Conservation (phyloP, 2,797 vertebrate species). For the Eidolon dupreanum region DNA sequence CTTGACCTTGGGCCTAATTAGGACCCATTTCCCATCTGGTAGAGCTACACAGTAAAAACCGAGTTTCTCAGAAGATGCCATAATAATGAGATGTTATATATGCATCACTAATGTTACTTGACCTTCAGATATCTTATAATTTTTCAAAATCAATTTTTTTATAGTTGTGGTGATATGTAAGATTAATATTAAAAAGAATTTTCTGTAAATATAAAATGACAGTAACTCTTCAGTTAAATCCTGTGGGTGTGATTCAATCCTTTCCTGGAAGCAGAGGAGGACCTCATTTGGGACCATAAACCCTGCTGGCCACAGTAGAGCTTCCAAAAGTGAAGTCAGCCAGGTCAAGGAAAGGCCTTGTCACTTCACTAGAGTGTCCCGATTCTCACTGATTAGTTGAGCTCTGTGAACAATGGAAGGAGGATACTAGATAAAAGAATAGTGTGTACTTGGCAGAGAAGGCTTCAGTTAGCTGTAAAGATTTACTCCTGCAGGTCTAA, state of each 20-base stretch:
- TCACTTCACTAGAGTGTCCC: background rate
- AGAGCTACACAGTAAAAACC: background rate
- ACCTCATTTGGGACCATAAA: background rate
- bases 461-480: background rate
- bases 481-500: background rate
- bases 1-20: background rate
- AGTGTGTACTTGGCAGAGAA: background rate
- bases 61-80: background rate
- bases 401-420: background rate
- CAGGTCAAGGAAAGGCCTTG: background rate
- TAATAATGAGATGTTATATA: background rate
- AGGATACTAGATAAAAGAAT: background rate
- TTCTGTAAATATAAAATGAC: background rate
- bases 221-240: background rate
- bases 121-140: background rate
- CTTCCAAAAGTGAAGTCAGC: background rate
- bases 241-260: background rate
- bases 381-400: background rate
- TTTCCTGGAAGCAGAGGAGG: background rate
- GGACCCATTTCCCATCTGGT: background rate
- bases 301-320: background rate
- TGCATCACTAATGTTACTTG: background rate
- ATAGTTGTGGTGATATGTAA: background rate
- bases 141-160: constrained; percentile 22
- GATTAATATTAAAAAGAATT: background rate